Base-by-base conservation (phyloP, 2,113 vertebrate species). In the Rhadina sibilatrix region DNA sequence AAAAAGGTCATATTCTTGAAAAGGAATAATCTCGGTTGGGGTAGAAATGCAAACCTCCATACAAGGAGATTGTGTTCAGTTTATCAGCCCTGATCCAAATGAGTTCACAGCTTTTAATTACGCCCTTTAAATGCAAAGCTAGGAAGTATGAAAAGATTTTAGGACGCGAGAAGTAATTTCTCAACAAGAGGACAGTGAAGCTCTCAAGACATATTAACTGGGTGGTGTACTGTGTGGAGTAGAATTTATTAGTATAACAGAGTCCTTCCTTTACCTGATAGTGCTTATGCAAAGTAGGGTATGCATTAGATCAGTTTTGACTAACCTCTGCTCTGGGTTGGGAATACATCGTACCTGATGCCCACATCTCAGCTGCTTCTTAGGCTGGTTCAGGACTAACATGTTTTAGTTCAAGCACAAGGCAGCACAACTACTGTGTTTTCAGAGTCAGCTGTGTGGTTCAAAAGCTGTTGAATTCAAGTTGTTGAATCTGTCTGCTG, bases 31-130 rank as follows among this genome's bases (percentile, higher is more conserved):
- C 19, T 47, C 35, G 22, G 10, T 59, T 94, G 71, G 42, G 49
- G 17, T 93, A 59, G 61, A 89, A 85, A 50, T 64, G 57, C 50
- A 85, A 87, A 69, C 59, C 37, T 85, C 74, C 11, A 0, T 95
- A 76, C 74, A 93, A 91, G 87, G 78, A 94, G 56, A 59, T 64
- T 63, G 38, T 94, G 47, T 91, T 95, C 76, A 53, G 60, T 88
- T 86, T 95, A 59, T 77, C 75, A 86, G 1, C 4, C 0, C 59
- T 59, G 25, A 9, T 66, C 76, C 30, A 57, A 37, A 42, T 63
- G 57, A 86, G 22, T 78, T 82, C 61, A 44, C 74, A 84, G 59
- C 53, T 93, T 57, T 63, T 83, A 74, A 72, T 90, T 69, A 50
- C 0, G 7, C 31, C 22, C 31, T 72, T 82, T 65, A 92, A 88